Conservation (phyloP, 1,140 invertebrate species). For the Aphis craccivora region DNA sequence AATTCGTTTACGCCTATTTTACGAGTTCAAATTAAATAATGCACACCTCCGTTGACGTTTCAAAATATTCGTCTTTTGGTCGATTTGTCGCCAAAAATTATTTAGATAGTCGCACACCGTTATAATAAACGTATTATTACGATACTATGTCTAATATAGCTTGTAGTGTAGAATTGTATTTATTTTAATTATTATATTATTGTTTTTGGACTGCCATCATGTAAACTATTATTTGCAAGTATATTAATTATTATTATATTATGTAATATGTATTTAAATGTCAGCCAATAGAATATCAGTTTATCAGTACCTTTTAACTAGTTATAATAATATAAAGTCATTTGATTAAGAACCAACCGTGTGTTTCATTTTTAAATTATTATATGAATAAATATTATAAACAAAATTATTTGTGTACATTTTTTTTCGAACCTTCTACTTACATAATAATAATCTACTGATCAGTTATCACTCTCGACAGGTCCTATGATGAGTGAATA, state of each 20-base stretch:
- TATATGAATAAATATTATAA: constrained; percentile 7
- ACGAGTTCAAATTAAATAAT: not conserved
- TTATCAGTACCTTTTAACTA: not conserved
- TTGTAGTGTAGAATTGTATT: not conserved
- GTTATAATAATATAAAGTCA: constrained; percentile 29
- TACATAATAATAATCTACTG: not conserved
- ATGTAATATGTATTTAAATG: constrained; percentile 2
- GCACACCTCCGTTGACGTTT: not conserved
- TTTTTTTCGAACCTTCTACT: not conserved
- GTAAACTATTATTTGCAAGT: not conserved
- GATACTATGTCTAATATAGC: not conserved
- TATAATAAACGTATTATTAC: not conserved
- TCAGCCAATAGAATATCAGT: not conserved
- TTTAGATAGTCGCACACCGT: not conserved
- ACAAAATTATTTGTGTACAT: not conserved
- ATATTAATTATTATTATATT: not conserved
- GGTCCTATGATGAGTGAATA: too few species aligned
- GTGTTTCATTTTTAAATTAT: constrained; percentile 32
- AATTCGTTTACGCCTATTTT: not conserved
- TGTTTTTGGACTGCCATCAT: not conserved
- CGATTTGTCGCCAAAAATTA: not conserved
- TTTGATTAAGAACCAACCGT: not conserved
- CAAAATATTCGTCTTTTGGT: not conserved
- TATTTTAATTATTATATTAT: not conserved
- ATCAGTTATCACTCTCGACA: not conserved